Conservation (phyloP, 2,888 invertebrate genomes). For the Oligia latruncula region DNA sequence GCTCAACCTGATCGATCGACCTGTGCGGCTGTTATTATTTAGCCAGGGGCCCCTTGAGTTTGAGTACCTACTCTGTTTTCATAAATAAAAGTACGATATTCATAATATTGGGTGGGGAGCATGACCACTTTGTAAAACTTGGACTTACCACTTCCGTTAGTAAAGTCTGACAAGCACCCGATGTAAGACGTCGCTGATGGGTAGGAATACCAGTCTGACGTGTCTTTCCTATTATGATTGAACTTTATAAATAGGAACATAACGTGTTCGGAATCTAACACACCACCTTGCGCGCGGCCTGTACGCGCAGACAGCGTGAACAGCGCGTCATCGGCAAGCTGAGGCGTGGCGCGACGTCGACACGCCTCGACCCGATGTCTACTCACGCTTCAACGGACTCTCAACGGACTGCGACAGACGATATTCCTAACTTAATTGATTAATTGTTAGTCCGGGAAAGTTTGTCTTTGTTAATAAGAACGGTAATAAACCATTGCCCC, state of each 20-base stretch:
- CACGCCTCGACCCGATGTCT: neutral
- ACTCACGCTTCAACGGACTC: neutral
- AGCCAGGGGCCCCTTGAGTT: too few relatives aligned
- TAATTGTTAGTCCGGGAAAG: neutral
- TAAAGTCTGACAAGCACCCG: neutral
- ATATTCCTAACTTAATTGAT: neutral
- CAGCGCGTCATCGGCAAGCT: neutral
- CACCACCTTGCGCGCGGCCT: neutral
- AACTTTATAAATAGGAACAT: neutral
- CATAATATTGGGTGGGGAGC: neutral
- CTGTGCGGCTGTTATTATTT: too few relatives aligned
- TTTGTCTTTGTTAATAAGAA: neutral
- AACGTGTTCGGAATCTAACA: neutral
- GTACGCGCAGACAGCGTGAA: neutral
- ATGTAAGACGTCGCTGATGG: neutral
- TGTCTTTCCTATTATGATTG: neutral
- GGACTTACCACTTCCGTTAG: neutral
- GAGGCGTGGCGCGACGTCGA: neutral
- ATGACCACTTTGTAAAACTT: neutral
- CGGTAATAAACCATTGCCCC: neutral
- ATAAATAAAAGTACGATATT: neutral
- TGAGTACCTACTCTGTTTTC: neutral
- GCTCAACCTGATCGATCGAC: too few relatives aligned
- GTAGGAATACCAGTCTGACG: neutral
- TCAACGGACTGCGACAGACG: neutral